Base-by-base conservation (phyloP, 2,113 vertebrate genomes). In the Illadopsis cleaveri region DNA sequence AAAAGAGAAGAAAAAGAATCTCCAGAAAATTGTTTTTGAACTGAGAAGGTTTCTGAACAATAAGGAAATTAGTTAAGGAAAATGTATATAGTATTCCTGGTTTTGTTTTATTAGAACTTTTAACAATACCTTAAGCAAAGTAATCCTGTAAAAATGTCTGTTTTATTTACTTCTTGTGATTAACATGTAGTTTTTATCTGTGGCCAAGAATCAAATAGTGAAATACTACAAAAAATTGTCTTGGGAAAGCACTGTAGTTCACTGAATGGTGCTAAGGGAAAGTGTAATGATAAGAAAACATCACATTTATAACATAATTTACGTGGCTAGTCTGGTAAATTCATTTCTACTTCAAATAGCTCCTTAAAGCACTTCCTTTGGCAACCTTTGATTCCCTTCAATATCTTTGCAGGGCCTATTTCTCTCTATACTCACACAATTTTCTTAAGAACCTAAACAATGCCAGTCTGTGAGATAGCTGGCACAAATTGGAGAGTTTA, bases 401-500 rank as follows among this genome's bases (percentile, higher is more conserved):
- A 8, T n/a, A 1, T 16, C 9, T 80, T 33, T 69, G 3, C 23
- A 68, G 21, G 15, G 22, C 20, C 31, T 56, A 6, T 16, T 82
- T 66, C 47, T 62, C 3, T 19, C 56, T 33, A 17, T 24, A 18
- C 1, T 69, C 44, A 50, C 8, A 23, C 6, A 31, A 14, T 57
- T 30, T 70, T 61, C 45, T 86, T 42, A 28, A 65, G 33, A 7
- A 47, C 5, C 11, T 11, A 4, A 33, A 37, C 11, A 44, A 12
- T 37, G 33, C 13, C 54, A 54, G 10, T 64, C 37, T 60, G 24
- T 27, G 53, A 69, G n/a, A 47, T 18, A 86, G 15, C 31, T 77
- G 76, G 17, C 11, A 69, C 4, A 48, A 35, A 50, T 1, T 0
- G 0, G 23, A 57, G 24, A 8, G 3, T 21, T 77, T 66, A 25